Evolutionary conservation across 2,888 invertebrate species (phyloP), one percentile per base, ranked within the genome.

Genomic region (Laspeyria flexula): DNA sequence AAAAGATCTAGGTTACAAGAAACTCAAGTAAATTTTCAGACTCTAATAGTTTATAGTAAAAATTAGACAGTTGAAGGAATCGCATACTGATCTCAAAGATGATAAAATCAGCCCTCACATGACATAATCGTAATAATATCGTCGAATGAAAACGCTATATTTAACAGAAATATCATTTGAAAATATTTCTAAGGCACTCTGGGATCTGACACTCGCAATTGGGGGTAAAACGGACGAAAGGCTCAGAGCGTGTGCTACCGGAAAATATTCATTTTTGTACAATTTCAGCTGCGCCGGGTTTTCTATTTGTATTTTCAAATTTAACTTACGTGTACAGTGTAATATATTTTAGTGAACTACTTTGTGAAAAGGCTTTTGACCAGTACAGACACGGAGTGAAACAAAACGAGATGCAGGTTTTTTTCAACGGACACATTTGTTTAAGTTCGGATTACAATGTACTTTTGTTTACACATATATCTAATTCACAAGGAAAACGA

Each of bases 261-360:
- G 18, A 38, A 54, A 61, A 46, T 66, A 52, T 64, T 48, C 48
- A 54, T 46, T 49, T 59, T 44, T 33, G 57, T 46, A 11, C 41
- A 54, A 54, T 61, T 54, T 29, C 34, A 54, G 46, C 43, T 43
- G 37, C 16, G 31, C 21, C 23, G 15, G 27, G 30, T 41, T 18
- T 25, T 23, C 13, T 47, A 59, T 61, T 44, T 60, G 30, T 47
- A 7, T 42, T 25, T 23, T 15, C 1, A 13, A 7, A 27, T 7
- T 33, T 16, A 5, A 3, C 18, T 21, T 9, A 1, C n/a, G n/a
- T 1, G 12, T 34, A 23, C 3, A 10, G 4, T 11, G 34, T 27
- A 31, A 12, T 30, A 18, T 21, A 30, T 41, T 30, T 18, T 13
- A 31, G 15, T 6, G 1, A 31, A 13, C 13, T 9, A 13, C 11